phyloP scores from a whole-genome alignment of 2,113 vertebrate genomes.

The Otolemur garnettii region DNA sequence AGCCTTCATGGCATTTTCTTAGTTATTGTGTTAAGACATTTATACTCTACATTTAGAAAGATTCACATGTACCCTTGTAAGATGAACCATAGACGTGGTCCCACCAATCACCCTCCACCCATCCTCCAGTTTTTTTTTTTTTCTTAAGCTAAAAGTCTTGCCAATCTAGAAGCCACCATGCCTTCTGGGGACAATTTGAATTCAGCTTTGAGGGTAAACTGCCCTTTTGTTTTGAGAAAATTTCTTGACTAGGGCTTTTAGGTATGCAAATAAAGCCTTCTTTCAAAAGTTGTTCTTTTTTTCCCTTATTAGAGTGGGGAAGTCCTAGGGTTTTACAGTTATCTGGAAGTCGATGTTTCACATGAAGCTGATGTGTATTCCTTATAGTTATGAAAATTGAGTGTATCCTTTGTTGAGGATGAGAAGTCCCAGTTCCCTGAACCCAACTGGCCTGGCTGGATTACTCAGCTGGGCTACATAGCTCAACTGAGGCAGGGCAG shows the following conservation, averaged over 20 bases:
- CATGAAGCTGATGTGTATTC: background rate
- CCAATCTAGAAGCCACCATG: constrained; percentile 6
- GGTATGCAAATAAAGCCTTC: constrained; percentile 62
- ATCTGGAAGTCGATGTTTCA: background rate
- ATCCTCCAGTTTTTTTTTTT: too few species aligned
- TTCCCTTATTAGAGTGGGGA: background rate
- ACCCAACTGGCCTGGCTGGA: too few species aligned
- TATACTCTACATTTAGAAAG: too few species aligned
- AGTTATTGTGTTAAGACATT: too few species aligned
- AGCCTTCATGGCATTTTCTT: too few species aligned
- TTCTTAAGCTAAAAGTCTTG: background rate
- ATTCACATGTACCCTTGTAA: too few species aligned
- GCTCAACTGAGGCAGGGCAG: too few species aligned
- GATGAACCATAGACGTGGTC: too few species aligned
- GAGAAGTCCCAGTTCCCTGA: too few species aligned
- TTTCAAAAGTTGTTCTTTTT: constrained; percentile 7
- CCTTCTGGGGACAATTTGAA: constrained; percentile 50
- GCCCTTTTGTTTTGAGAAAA: constrained; percentile 53
- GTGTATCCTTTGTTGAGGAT: background rate
- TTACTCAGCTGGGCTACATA: too few species aligned
- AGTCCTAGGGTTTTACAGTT: background rate
- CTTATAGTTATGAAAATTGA: background rate
- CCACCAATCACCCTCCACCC: too few species aligned
- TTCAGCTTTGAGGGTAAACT: constrained; percentile 66
- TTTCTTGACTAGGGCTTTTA: constrained; percentile 46